Base-by-base conservation (phyloP, 2,888 invertebrate genomes). In the Sesamia inferens region DNA sequence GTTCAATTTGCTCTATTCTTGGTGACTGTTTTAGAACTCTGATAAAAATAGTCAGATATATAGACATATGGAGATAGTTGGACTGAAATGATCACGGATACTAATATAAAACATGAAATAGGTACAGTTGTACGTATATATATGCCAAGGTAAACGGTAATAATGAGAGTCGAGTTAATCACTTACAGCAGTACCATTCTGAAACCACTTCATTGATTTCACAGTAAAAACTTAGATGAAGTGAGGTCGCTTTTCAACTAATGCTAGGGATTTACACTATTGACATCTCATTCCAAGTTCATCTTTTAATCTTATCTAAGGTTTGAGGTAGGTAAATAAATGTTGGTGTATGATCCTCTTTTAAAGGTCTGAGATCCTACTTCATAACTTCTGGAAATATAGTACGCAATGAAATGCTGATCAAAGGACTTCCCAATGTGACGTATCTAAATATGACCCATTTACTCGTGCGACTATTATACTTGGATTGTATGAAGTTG, bases 401-500 rank as follows among this genome's bases (percentile, higher is more conserved):
- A 31, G 22, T n/a, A 10, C 22, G 58, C 44, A 59, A 59, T 67
- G 22, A 76, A 54, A n/a, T 44, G 19, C 51, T 65, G 48, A 11
- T 63, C 14, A 75, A 73, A 75, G 39, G 55, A 10, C 11, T 55
- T 39, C 16, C 22, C 39, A 39, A 55, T 11, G 31, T 47, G 10
- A 47, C 22, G 42, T 31, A 47, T 22, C 0, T 61, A 39, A 8
- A 19, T 42, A 24, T n/a, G 19, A 4, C 22, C 31, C 22, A 71
- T 31, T 51, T 59, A 62, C 8, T 14, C 19, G 7, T 44, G 42
- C n/a, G 22, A 19, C 16, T n/a, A 47, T 55, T 74, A 39, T 24
- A 55, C 13, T 55, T 63, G 24, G n/a, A 42, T 48, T 73, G 55
- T n/a, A 24, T 57, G 24, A 48, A 57, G n/a, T 19, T 74, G 42